Conservation (phyloP, 1,140 invertebrate species). For the Chlorops oryzae region DNA sequence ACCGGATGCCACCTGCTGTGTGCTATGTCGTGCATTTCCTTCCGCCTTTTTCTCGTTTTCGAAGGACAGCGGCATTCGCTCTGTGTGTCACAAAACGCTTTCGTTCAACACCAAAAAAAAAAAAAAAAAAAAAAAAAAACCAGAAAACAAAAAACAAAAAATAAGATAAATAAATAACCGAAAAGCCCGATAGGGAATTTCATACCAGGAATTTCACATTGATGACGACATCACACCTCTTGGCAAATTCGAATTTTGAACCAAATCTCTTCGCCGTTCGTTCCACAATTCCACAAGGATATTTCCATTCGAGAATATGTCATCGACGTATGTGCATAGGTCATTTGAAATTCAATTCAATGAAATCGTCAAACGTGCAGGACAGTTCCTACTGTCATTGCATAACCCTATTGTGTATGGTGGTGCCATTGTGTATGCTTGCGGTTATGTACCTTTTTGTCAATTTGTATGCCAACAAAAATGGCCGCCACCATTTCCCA, state of each 20-base stretch:
- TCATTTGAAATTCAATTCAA: too few relatives aligned
- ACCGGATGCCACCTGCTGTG: constrained; percentile 36
- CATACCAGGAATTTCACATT: constrained; percentile 18
- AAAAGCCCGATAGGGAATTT: constrained; percentile 16
- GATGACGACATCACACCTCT: too few relatives aligned
- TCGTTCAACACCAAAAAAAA: constrained; percentile 10
- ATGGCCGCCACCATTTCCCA: constrained; percentile 2
- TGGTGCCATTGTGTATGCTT: background rate
- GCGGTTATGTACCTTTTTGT: background rate
- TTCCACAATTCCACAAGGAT: background rate
- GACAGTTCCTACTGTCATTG: background rate
- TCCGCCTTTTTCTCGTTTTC: constrained; percentile 7
- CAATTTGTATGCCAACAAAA: constrained; percentile 1
- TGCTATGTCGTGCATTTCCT: constrained; percentile 12
- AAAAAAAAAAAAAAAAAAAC: background rate
- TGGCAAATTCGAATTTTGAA: constrained; percentile 20
- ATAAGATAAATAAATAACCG: too few relatives aligned
- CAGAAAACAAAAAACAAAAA: too few relatives aligned
- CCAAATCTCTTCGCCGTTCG: constrained; percentile 6
- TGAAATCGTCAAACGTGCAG: too few relatives aligned
- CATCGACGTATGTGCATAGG: background rate
- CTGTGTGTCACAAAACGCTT: constrained; percentile 33
- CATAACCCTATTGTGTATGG: background rate
- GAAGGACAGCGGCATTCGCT: constrained; percentile 14
- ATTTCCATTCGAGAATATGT: background rate